phyloP scores from a whole-genome alignment of 2,888 invertebrate species.

The Congeria kusceri region DNA sequence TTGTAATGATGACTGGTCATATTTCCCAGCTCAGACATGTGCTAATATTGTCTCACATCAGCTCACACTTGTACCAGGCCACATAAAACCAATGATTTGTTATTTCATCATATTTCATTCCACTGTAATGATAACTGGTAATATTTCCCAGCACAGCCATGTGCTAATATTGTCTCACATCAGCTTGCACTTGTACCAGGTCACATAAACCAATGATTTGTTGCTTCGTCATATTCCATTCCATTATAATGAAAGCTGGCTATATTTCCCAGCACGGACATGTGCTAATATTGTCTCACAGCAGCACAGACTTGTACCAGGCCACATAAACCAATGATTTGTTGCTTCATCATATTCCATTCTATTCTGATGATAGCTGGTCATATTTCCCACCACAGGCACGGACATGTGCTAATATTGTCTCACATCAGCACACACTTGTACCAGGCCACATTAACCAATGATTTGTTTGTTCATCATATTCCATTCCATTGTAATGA shows the following conservation, averaged over 20 bases:
- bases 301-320: not conserved
- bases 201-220: too few relatives aligned
- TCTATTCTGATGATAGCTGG: too few relatives aligned
- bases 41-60: not conserved
- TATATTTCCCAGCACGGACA: not conserved
- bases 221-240: not conserved
- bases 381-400: constrained; percentile 23
- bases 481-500: not conserved
- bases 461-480: not conserved
- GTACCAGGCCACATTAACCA: constrained; percentile 18
- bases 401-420: constrained; percentile 25
- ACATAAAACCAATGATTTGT: too few relatives aligned
- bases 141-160: constrained; percentile 6
- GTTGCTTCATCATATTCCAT: not conserved
- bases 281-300: not conserved
- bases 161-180: constrained; percentile 3
- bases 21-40: not conserved
- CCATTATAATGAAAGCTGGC: not conserved
- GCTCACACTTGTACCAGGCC: not conserved
- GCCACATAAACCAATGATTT: not conserved
- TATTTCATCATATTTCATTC: not conserved
- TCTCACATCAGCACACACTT: constrained; percentile 17
- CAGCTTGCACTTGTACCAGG: not conserved
- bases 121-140: not conserved
- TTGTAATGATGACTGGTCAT: not conserved